phyloP scores from a whole-genome alignment of 2,113 vertebrate species.

The Nymphicus hollandicus region DNA sequence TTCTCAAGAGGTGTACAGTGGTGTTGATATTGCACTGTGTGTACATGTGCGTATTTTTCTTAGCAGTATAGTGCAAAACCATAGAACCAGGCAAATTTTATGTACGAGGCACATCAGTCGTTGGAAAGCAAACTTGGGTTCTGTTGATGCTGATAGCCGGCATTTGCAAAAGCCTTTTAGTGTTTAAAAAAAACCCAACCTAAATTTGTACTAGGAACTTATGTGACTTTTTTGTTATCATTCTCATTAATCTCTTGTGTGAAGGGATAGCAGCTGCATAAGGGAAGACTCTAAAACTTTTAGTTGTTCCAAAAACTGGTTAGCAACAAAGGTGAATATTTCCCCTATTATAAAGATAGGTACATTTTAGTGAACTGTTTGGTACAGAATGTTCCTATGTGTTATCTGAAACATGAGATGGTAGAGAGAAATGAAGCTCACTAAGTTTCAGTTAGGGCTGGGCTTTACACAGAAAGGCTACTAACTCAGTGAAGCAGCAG shows the following conservation, averaged over 20 bases:
- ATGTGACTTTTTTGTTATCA: rapidly evolving
- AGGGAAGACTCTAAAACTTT: background rate
- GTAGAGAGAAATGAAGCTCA: background rate
- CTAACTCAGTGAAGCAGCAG: background rate
- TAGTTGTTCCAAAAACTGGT: background rate
- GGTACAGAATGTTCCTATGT: background rate
- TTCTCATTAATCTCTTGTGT: background rate
- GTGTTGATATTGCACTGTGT: background rate
- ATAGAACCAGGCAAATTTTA: background rate
- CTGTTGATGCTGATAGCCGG: background rate
- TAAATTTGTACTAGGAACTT: background rate
- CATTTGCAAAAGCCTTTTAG: background rate
- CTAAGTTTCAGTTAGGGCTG: background rate
- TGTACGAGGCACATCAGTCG: background rate
- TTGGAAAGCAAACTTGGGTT: background rate
- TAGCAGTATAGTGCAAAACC: background rate
- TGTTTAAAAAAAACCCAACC: background rate
- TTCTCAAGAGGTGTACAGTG: background rate
- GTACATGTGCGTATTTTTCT: background rate
- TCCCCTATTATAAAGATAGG: background rate
- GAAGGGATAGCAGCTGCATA: background rate
- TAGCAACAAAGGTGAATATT: background rate
- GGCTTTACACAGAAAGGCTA: background rate
- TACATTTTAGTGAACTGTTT: background rate
- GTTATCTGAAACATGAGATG: background rate